Conservation (phyloP, 2,888 invertebrate species). For the Caenorhabditis sp. region DNA sequence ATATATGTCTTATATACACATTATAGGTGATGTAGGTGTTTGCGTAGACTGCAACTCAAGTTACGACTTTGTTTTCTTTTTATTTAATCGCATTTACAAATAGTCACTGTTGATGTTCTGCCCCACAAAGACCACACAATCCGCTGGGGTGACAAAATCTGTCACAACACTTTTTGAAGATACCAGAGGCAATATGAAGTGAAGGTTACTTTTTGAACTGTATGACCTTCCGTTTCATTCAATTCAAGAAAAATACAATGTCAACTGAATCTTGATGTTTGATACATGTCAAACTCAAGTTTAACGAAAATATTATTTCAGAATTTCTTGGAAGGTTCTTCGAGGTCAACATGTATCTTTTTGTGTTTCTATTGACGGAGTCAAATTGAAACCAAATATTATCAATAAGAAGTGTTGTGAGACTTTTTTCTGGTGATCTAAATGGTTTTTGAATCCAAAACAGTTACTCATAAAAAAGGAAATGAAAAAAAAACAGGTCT, state of each 20-base stretch:
- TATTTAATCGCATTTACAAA: conserved; percentile 47
- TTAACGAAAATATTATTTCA: background rate
- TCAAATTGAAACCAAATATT: background rate
- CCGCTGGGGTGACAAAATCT: conserved; percentile 14
- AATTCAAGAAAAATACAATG: background rate
- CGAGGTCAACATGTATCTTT: background rate
- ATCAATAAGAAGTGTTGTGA: background rate
- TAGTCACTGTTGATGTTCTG: conserved; percentile 21
- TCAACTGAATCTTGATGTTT: conserved; percentile 10
- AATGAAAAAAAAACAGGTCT: conserved; percentile 4
- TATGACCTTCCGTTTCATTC: conserved; percentile 10
- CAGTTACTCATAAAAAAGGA: background rate
- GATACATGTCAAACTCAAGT: background rate
- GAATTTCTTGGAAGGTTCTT: background rate
- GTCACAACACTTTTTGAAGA: background rate
- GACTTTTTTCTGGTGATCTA: background rate
- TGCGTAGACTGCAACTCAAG: conserved; percentile 25
- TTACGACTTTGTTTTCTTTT: conserved; percentile 54
- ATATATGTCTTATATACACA: conserved; percentile 19
- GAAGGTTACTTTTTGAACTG: conserved; percentile 22
- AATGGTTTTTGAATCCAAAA: conserved; percentile 4
- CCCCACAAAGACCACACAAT: conserved; percentile 15
- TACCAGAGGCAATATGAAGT: background rate
- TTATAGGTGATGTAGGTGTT: conserved; percentile 27
- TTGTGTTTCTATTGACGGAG: conserved; percentile 2